Evolutionary conservation across 1,140 invertebrate species (phyloP).

Genomic region (Hydropsyche tenuis): DNA sequence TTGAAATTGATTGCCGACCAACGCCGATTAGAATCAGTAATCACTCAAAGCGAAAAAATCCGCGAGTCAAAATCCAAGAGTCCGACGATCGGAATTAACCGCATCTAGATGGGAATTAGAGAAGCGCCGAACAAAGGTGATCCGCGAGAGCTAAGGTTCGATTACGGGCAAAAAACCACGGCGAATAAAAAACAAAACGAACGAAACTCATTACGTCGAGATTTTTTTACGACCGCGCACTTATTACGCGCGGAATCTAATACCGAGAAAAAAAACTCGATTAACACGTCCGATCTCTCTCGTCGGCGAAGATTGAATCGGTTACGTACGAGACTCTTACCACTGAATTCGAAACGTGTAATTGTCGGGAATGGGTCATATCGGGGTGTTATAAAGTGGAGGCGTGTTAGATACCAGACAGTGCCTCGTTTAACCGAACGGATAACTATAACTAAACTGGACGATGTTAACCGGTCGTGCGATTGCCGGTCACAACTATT

Average conservation of each 20-base stretch:
- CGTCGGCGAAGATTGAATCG: not conserved
- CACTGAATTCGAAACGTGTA: not conserved
- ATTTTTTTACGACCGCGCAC: not conserved
- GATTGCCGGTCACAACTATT: slow-evolving; percentile 26
- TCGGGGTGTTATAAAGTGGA: not conserved
- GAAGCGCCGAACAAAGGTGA: not conserved
- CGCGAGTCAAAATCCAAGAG: not conserved
- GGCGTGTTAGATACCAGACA: slow-evolving; percentile 12
- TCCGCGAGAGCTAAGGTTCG: not conserved
- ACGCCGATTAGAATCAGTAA: not conserved
- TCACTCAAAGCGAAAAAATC: not conserved
- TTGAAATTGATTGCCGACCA: slow-evolving; percentile 11
- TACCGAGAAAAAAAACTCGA: not conserved
- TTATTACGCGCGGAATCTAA: not conserved
- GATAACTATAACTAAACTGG: slow-evolving; percentile 14
- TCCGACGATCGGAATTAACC: too few species aligned
- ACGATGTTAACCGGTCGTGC: slow-evolving; percentile 28
- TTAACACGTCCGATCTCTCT: slow-evolving; percentile 3
- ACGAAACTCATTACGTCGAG: not conserved
- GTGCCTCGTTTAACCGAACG: slow-evolving; percentile 7
- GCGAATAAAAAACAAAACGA: not conserved
- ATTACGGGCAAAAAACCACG: not conserved
- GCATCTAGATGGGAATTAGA: too few species aligned
- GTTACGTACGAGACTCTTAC: not conserved
- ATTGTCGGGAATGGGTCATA: too few species aligned